phyloP scores from a whole-genome alignment of 2,888 invertebrate species.

The Opisthograptis luteolata region DNA sequence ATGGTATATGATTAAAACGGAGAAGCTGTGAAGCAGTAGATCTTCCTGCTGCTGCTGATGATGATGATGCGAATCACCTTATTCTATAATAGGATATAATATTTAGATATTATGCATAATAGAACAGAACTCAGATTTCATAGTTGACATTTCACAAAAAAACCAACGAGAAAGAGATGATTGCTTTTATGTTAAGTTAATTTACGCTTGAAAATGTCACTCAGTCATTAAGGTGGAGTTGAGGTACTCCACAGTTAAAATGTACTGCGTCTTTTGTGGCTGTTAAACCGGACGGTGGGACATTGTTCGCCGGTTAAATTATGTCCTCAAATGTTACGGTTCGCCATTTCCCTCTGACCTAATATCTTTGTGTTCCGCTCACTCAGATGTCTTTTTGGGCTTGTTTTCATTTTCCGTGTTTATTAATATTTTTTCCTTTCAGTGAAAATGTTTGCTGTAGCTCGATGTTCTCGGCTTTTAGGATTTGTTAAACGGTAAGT shows the following conservation, averaged over 20 bases:
- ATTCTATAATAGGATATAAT: no score
- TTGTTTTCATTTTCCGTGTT: slow-evolving; percentile 40
- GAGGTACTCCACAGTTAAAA: slow-evolving; percentile 31
- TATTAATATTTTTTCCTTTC: slow-evolving; percentile 39
- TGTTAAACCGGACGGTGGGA: slow-evolving; percentile 52
- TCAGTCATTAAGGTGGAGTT: slow-evolving; percentile 11
- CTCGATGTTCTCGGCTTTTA: slow-evolving; percentile 28
- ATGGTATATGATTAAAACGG: no score
- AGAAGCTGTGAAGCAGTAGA: no score
- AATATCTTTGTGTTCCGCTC: slow-evolving; percentile 45
- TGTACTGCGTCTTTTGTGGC: slow-evolving; percentile 33
- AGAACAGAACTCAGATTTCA: no score
- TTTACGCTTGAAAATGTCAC: no score
- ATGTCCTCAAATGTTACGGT: slow-evolving; percentile 59
- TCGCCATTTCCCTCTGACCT: slow-evolving; percentile 56
- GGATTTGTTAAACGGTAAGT: slow-evolving; percentile 22
- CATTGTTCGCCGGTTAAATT: slow-evolving; percentile 62
- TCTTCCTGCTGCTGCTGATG: no score
- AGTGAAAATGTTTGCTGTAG: slow-evolving; percentile 24
- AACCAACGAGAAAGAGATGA: no score
- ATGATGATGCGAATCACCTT: no score
- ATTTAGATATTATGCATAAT: no score
- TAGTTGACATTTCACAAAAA: no score
- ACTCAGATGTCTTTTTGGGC: slow-evolving; percentile 35
- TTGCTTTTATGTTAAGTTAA: no score